These are phyloP conservation scores for Cichlasoma orientale DNA, from an alignment of 2,797 vertebrate genomes.

Conservation along the genomic window DNA sequence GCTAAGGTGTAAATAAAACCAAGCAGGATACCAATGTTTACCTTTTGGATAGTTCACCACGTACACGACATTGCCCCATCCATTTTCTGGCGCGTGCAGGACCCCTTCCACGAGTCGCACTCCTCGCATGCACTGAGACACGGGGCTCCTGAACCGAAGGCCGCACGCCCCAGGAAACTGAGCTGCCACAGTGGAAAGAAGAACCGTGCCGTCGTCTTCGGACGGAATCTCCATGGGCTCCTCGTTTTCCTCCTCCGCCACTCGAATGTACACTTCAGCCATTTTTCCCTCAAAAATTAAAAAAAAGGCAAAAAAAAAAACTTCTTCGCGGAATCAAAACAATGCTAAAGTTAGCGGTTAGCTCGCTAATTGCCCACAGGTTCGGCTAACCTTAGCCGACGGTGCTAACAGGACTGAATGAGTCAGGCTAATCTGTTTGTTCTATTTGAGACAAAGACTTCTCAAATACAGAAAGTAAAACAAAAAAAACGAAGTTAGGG, in stretches of 20 bases:
- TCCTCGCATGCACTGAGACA: slow-evolving; percentile 97
- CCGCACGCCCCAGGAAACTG: slow-evolving; percentile 98
- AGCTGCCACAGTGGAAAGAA: slow-evolving; percentile 93
- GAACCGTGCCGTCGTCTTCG: slow-evolving; percentile 95
- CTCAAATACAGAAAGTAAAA: neutral
- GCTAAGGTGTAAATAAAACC: too few relatives aligned
- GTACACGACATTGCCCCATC: slow-evolving; percentile 95
- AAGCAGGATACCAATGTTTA: slow-evolving; percentile 36
- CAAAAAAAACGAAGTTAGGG: accelerated
- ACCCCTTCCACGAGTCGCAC: slow-evolving; percentile 95
- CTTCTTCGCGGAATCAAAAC: slow-evolving; percentile 2
- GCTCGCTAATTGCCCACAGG: slow-evolving; percentile 26
- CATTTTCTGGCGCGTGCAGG: slow-evolving; percentile 92
- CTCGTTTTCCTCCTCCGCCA: slow-evolving; percentile 97
- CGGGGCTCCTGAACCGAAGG: slow-evolving; percentile 93
- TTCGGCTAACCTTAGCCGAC: slow-evolving; percentile 54
- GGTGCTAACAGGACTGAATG: slow-evolving; percentile 40
- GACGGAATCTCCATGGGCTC: slow-evolving; percentile 98
- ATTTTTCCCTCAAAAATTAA: slow-evolving; percentile 70
- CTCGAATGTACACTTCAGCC: slow-evolving; percentile 96
- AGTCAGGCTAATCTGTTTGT: neutral
- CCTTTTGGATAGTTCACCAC: slow-evolving; percentile 99
- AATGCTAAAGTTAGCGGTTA: slow-evolving; percentile 37
- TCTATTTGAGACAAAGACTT: neutral
- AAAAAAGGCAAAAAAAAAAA: neutral